These are phyloP conservation scores for Oligia strigilis DNA, from an alignment of 2,888 invertebrate genomes.

Conservation along the genomic window DNA sequence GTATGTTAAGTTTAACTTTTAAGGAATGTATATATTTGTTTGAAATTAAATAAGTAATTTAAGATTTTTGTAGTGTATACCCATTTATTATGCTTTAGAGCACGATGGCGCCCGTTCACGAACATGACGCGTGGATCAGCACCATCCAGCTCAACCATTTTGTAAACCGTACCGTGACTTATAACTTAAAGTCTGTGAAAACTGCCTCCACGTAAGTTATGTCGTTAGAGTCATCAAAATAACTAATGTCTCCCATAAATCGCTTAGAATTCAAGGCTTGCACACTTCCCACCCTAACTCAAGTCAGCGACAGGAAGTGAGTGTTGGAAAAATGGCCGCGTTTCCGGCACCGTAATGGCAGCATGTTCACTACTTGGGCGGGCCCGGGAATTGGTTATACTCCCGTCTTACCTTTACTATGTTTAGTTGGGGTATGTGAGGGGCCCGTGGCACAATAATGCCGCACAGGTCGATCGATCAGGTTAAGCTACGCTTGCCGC, in stretches of 20 bases:
- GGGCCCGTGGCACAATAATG: too few species aligned
- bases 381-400: constrained; percentile 44
- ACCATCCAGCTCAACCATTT: too few species aligned
- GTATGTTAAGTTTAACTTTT: too few species aligned
- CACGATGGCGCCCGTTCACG: too few species aligned
- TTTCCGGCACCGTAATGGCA: constrained; percentile 77
- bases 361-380: constrained; percentile 63
- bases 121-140: too few species aligned
- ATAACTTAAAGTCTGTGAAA: constrained; percentile 42
- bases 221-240: constrained; percentile 52
- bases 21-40: too few species aligned
- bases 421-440: constrained; percentile 14
- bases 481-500: too few species aligned
- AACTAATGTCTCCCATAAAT: constrained; percentile 52
- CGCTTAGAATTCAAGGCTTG: constrained; percentile 58
- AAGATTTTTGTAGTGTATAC: too few species aligned
- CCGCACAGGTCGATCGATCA: too few species aligned
- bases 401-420: constrained; percentile 36
- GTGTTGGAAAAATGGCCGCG: constrained; percentile 78
- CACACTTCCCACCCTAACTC: constrained; percentile 60
- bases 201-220: constrained; percentile 29
- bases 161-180: constrained; percentile 1
- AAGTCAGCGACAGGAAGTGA: constrained; percentile 75
- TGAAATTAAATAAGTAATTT: too few species aligned
- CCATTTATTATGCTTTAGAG: too few species aligned